Evolutionary conservation across 2,113 vertebrate genomes (phyloP).

Genomic region (Phyllostomus discolor): DNA sequence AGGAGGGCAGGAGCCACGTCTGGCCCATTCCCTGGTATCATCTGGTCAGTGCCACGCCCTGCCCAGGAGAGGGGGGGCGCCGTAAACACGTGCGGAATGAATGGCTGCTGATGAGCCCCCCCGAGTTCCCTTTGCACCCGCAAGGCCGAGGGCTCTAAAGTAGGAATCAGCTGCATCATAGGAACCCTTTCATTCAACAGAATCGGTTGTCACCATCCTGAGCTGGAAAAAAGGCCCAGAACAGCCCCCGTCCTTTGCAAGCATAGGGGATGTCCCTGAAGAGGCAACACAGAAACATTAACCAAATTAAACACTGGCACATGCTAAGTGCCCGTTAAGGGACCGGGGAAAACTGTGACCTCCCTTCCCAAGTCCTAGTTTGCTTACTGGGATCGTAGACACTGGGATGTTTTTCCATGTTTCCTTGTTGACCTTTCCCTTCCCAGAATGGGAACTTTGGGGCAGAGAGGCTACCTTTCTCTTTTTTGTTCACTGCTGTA

Average conservation of each 20-base stretch:
- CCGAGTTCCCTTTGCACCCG: neutral
- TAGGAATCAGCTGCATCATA: neutral
- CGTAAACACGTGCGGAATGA: fast-evolving
- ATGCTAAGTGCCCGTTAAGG: neutral
- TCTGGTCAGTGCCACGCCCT: too few species aligned
- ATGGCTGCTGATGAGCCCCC: neutral
- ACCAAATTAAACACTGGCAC: neutral
- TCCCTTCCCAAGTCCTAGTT: neutral
- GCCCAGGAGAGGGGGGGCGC: neutral
- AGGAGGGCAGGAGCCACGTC: neutral
- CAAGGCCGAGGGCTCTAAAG: neutral
- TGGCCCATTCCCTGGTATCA: neutral
- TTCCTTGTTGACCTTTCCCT: neutral
- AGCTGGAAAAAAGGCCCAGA: neutral
- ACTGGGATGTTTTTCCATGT: neutral
- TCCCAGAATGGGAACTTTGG: neutral
- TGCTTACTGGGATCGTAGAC: neutral
- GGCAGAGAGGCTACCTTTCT: neutral
- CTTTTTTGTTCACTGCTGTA: neutral
- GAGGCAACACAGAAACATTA: neutral
- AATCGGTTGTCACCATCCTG: neutral
- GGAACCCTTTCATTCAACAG: neutral
- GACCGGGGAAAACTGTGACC: neutral
- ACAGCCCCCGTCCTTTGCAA: neutral
- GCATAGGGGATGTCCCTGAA: neutral